These are phyloP conservation scores for Phataginus tetradactyla DNA, from an alignment of 2,797 vertebrate species.

Conservation along the genomic window DNA sequence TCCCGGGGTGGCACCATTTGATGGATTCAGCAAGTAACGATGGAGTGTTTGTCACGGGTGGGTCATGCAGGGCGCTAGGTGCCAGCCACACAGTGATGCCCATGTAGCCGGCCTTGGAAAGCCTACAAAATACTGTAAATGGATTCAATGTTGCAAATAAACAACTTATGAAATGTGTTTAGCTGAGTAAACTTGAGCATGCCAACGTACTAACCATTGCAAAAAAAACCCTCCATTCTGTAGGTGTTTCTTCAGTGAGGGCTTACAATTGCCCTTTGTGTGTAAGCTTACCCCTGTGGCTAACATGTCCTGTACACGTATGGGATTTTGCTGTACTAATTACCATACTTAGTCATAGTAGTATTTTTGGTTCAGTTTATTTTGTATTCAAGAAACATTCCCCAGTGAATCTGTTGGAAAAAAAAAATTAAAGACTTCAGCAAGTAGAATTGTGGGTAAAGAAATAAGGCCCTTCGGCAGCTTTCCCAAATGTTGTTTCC, in stretches of 20 bases:
- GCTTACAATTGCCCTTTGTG: neutral
- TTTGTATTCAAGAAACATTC: neutral
- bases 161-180: constrained; percentile 43
- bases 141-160: constrained; percentile 34
- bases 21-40: neutral
- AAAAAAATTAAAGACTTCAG: neutral
- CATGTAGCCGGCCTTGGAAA: neutral
- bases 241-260: neutral
- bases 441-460: neutral
- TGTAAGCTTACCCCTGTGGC: neutral
- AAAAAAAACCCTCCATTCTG: neutral
- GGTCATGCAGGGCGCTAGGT: neutral
- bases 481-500: neutral
- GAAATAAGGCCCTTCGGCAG: neutral
- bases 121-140: neutral
- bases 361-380: constrained; percentile 13
- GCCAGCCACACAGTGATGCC: rapidly evolving
- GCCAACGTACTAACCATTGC: neutral
- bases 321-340: neutral
- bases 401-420: neutral
- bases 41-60: rapidly evolving
- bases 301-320: neutral
- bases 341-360: neutral
- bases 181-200: constrained; percentile 19
- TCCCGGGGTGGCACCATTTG: neutral